Conservation (phyloP, 2,113 vertebrate species). For the Chloebia gouldiae region DNA sequence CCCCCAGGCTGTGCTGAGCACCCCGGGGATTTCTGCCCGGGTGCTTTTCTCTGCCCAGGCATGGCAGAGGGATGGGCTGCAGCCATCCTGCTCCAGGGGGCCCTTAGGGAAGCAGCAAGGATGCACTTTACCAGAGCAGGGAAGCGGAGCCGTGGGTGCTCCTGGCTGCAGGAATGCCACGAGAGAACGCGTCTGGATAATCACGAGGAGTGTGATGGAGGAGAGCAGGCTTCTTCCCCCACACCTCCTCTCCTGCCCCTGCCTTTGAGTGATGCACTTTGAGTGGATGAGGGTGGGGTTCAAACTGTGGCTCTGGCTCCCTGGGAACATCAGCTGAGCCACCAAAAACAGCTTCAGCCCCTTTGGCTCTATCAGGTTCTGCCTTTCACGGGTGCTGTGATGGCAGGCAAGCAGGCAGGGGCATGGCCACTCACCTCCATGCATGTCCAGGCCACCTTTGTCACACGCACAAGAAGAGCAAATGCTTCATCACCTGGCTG, state of each 20-base stretch:
- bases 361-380: neutral
- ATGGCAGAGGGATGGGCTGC: neutral
- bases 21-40: rapidly evolving
- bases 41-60: neutral
- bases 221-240: conserved; percentile 33
- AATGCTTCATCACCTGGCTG: neutral
- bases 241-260: neutral
- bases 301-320: neutral
- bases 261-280: conserved; percentile 11
- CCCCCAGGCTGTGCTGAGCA: neutral
- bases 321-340: neutral
- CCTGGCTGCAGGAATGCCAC: neutral
- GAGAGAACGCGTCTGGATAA: neutral
- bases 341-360: neutral
- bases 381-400: neutral
- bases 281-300: neutral
- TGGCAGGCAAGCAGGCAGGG: neutral
- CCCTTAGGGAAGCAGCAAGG: neutral
- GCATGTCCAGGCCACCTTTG: neutral
- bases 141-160: rapidly evolving
- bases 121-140: conserved; percentile 35
- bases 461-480: neutral
- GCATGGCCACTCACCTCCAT: neutral
- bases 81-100: neutral
- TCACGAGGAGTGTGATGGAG: neutral